Conservation (phyloP, 1,140 invertebrate species). For the Prorops nasuta region DNA sequence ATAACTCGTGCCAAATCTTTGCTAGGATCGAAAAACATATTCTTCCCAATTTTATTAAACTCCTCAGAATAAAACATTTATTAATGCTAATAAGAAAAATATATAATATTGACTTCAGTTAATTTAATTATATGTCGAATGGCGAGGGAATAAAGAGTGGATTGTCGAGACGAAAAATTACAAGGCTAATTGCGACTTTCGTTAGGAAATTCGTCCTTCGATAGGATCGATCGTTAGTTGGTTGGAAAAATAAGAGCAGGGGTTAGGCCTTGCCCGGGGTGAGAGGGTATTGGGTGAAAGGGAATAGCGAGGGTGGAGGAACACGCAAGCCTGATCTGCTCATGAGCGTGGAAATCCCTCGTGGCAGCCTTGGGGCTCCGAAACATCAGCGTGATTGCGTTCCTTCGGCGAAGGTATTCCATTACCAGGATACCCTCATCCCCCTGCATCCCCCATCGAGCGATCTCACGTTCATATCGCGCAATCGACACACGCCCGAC, state of each 20-base stretch:
- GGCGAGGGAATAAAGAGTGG: too few species aligned
- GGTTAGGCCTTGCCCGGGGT: neutral
- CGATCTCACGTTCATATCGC: too few species aligned
- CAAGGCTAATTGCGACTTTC: too few species aligned
- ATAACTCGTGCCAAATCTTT: too few species aligned
- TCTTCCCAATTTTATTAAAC: too few species aligned
- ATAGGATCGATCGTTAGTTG: neutral
- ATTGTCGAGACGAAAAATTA: too few species aligned
- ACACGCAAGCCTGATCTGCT: slow-evolving; percentile 50
- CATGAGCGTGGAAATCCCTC: slow-evolving; percentile 54
- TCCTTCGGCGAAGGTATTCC: slow-evolving; percentile 52
- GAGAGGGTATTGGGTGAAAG: neutral
- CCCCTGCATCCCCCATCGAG: slow-evolving; percentile 11
- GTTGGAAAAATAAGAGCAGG: slow-evolving; percentile 11
- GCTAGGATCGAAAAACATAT: too few species aligned
- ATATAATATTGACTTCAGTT: too few species aligned
- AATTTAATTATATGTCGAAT: too few species aligned
- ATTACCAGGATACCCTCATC: slow-evolving; percentile 46
- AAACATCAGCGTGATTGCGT: slow-evolving; percentile 58
- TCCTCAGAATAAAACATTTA: too few species aligned
- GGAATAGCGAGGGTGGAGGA: slow-evolving; percentile 15
- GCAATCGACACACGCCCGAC: too few species aligned
- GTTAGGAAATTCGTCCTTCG: neutral
- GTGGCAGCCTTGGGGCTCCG: slow-evolving; percentile 51
- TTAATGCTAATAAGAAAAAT: too few species aligned